phyloP scores from a whole-genome alignment of 2,113 vertebrate species.

The Plestiodon gilberti region DNA sequence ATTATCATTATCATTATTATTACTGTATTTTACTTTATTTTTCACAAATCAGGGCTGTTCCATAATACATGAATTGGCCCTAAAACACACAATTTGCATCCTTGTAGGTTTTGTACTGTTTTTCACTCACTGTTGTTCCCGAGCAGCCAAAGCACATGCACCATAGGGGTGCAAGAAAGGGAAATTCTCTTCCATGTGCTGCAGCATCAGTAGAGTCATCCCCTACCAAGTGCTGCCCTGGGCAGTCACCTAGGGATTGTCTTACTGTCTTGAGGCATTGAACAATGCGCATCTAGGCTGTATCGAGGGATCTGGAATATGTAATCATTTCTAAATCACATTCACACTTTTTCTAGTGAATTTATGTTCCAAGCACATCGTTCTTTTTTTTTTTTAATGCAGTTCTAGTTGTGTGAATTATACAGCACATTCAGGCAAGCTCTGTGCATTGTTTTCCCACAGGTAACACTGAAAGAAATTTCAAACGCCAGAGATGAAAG shows the following conservation, averaged over 20 bases:
- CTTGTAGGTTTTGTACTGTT: background rate
- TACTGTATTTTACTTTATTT: too few species aligned
- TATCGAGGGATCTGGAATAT: background rate
- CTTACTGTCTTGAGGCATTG: background rate
- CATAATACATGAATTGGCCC: background rate
- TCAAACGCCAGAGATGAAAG: conserved; percentile 39
- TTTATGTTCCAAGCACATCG: background rate
- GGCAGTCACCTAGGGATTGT: background rate
- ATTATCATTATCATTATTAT: too few species aligned
- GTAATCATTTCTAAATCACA: background rate
- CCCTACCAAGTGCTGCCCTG: background rate
- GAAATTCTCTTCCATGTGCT: background rate
- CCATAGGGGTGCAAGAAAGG: background rate
- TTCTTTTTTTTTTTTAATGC: background rate
- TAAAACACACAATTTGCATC: background rate
- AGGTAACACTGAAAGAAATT: conserved; percentile 36
- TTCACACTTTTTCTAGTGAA: background rate
- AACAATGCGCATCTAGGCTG: background rate
- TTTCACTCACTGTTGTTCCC: background rate
- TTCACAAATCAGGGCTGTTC: background rate
- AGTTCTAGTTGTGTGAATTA: background rate
- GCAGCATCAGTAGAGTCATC: background rate
- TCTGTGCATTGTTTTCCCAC: conserved; percentile 20
- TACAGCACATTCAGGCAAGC: background rate
- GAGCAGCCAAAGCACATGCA: background rate